Conservation (phyloP, 1,140 invertebrate species). For the Mya arenaria region DNA sequence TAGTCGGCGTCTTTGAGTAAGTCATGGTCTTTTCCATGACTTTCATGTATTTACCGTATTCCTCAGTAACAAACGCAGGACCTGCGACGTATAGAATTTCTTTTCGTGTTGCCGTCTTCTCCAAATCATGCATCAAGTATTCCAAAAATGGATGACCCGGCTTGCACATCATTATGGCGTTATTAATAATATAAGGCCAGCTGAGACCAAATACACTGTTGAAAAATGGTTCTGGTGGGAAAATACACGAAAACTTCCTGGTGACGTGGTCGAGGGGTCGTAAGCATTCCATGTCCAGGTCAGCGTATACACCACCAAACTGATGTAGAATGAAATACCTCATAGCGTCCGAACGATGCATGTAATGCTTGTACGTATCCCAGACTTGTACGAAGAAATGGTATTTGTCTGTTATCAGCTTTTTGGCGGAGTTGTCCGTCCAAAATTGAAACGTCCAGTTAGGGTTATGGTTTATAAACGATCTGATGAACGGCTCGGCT, state of each 20-base stretch:
- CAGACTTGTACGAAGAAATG: slow-evolving; percentile 62
- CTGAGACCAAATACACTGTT: slow-evolving; percentile 63
- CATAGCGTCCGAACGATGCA: slow-evolving; percentile 67
- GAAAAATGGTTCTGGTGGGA: slow-evolving; percentile 70
- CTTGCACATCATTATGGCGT: slow-evolving; percentile 71
- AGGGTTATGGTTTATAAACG: slow-evolving; percentile 67
- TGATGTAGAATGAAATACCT: slow-evolving; percentile 73
- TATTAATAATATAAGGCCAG: slow-evolving; percentile 65
- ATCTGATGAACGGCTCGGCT: no score
- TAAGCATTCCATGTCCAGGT: slow-evolving; percentile 71
- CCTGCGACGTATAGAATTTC: neutral
- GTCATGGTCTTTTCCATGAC: neutral
- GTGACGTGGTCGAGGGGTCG: slow-evolving; percentile 59
- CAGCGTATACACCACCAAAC: slow-evolving; percentile 73
- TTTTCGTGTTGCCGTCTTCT: no score
- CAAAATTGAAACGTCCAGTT: slow-evolving; percentile 75
- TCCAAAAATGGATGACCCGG: slow-evolving; percentile 71
- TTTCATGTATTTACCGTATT: neutral
- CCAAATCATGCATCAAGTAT: slow-evolving; percentile 62
- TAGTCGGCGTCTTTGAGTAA: neutral
- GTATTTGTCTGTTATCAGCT: slow-evolving; percentile 63
- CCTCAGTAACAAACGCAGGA: neutral
- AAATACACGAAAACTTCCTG: slow-evolving; percentile 66
- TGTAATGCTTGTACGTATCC: slow-evolving; percentile 56
- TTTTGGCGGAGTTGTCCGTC: slow-evolving; percentile 68